Base-by-base conservation (phyloP, 2,113 vertebrate species). In the Pluvialis apricaria region DNA sequence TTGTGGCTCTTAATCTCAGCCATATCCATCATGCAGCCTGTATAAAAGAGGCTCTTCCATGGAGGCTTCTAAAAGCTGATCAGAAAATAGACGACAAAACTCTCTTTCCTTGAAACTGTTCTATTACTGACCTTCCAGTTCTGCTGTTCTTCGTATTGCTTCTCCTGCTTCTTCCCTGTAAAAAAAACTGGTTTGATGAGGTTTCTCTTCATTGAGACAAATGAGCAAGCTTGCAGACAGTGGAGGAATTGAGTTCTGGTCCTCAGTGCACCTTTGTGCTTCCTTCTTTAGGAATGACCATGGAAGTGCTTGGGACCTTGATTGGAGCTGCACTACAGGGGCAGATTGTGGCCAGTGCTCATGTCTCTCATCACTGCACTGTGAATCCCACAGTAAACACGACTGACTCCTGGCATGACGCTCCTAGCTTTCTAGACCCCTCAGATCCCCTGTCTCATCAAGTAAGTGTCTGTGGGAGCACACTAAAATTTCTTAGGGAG, bases 271-370 rank as follows among this genome's bases (percentile, higher is more conserved):
- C 8, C 4, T 82, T 44, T 91, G 25, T 80, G 15, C 77, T 96
- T 94, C 26, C 29, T 60, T 73, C 71, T 90, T 75, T 97, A 99
- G 99, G 99, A 75, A 99, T 99, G 98, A 99, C 99, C 11, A 94
- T 99, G 98, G 99, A 99, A 98, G 98, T 99, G 60, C 97, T 99
- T 36, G 99, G 99, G 47, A 99, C 99, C 0, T 97, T 99, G 79
- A 92, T 99, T 94, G 99, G 99, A 83, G 99, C 99, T 34, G 97
- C 99, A 6, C 97, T 99, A 82, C 99, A 99, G 28, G 99, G 99
- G 4, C 99, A 99, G 97, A 99, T 99, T 15, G 99, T 99, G 79
- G 99, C 99, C 15, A 98, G 99, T 4, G 99, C 99, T 94, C 99
- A 99, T 65, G 96, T 91, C 32, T 96, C 94, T 61, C 88, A 95